phyloP scores from a whole-genome alignment of 1,140 invertebrate genomes.

The Bombus huntii region DNA sequence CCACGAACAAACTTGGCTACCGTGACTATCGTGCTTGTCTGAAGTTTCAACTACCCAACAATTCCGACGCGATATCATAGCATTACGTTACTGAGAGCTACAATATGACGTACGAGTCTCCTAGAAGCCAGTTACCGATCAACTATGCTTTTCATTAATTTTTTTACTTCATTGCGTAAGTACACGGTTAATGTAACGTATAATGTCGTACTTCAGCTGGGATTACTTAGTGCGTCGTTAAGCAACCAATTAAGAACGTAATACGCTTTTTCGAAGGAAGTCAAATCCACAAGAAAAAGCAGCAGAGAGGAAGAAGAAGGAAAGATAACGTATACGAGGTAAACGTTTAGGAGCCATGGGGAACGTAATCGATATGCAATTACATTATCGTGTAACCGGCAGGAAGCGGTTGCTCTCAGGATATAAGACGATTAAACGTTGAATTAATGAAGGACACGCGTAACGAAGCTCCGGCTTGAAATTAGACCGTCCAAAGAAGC shows the following conservation, averaged over 20 bases:
- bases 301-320: background rate
- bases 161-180: background rate
- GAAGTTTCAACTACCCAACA: background rate
- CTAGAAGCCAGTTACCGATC: too few species aligned
- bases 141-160: too few species aligned
- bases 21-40: background rate
- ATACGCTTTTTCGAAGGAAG: background rate
- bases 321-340: background rate
- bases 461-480: background rate
- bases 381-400: slow-evolving; percentile 45
- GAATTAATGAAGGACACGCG: slow-evolving; percentile 37
- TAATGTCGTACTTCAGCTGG: too few species aligned
- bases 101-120: too few species aligned
- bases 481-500: slow-evolving; percentile 5
- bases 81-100: background rate
- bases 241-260: background rate
- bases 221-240: background rate
- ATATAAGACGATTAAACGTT: slow-evolving; percentile 44
- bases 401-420: slow-evolving; percentile 16
- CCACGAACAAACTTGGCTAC: background rate
- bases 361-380: slow-evolving; percentile 47
- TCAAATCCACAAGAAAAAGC: too few species aligned
- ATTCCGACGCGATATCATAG: background rate
- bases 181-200: background rate
- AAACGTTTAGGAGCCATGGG: background rate